Conservation (phyloP, 1,140 invertebrate species). For the Micrasema longulum region DNA sequence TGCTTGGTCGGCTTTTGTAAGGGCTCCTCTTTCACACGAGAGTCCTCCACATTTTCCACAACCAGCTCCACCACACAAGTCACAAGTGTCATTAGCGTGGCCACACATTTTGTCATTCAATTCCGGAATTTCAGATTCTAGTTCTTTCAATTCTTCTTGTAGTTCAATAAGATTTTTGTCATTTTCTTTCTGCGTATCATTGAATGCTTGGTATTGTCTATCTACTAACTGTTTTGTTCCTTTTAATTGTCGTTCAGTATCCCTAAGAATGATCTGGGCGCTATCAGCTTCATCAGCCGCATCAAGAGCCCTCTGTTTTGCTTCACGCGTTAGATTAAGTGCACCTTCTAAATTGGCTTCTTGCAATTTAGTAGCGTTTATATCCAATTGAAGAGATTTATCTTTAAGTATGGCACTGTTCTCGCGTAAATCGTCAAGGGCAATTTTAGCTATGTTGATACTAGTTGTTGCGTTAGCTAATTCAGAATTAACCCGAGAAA, state of each 20-base stretch:
- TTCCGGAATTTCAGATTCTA: conserved; percentile 82
- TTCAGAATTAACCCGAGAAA: conserved; percentile 65
- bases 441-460: conserved; percentile 82
- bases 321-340: conserved; percentile 85
- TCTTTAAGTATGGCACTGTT: conserved; percentile 80
- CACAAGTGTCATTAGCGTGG: conserved; percentile 86
- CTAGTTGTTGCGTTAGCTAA: conserved; percentile 82
- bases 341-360: conserved; percentile 96
- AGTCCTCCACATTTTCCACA: conserved; percentile 92
- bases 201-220: conserved; percentile 76
- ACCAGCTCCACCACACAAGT: conserved; percentile 94
- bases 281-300: conserved; percentile 76
- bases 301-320: conserved; percentile 79
- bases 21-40: conserved; percentile 89
- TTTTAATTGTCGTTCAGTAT: conserved; percentile 86
- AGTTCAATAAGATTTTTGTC: conserved; percentile 76
- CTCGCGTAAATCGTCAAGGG: conserved; percentile 79
- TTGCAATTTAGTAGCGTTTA: conserved; percentile 91
- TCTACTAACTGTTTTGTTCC: conserved; percentile 84
- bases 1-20: conserved; percentile 87
- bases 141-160: conserved; percentile 72
- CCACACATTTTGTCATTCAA: conserved; percentile 94
- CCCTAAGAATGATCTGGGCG: conserved; percentile 72
- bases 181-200: conserved; percentile 77
- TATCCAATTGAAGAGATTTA: conserved; percentile 80